phyloP scores from a whole-genome alignment of 2,797 vertebrate species.

The Enteromius radiatus region DNA sequence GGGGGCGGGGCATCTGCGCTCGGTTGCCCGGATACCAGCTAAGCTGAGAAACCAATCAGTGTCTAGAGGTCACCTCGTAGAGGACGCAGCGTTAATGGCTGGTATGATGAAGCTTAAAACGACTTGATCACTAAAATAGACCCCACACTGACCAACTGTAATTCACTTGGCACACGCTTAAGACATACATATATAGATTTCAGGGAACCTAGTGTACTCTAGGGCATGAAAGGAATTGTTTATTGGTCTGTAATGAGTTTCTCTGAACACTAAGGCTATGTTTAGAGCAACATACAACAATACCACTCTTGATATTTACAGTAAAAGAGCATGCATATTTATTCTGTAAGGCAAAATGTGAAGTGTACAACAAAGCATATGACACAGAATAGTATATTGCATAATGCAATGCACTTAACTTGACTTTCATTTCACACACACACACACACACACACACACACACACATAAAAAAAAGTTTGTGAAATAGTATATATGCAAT shows the following conservation, averaged over 20 bases:
- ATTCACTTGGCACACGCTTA: constrained; percentile 3
- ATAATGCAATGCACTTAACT: neutral
- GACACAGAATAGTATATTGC: neutral
- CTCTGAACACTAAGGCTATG: neutral
- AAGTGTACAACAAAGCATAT: neutral
- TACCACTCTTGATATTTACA: neutral
- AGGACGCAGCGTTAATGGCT: constrained; percentile 2
- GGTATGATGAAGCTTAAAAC: constrained; percentile 13
- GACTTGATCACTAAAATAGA: constrained; percentile 27
- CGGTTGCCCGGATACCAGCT: constrained; percentile 31
- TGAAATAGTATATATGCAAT: no score
- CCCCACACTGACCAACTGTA: neutral
- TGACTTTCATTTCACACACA: neutral
- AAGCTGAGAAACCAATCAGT: constrained; percentile 37
- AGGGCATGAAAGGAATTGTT: neutral
- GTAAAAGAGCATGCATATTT: neutral
- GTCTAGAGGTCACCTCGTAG: constrained; percentile 46
- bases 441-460: no score
- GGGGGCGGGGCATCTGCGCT: neutral
- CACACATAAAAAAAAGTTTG: no score
- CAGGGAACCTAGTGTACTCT: neutral
- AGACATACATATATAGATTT: constrained; percentile 19
- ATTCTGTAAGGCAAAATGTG: neutral
- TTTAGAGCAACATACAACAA: neutral
- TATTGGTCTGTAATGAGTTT: neutral